Conservation (phyloP, 2,888 invertebrate genomes). For the Actias luna region DNA sequence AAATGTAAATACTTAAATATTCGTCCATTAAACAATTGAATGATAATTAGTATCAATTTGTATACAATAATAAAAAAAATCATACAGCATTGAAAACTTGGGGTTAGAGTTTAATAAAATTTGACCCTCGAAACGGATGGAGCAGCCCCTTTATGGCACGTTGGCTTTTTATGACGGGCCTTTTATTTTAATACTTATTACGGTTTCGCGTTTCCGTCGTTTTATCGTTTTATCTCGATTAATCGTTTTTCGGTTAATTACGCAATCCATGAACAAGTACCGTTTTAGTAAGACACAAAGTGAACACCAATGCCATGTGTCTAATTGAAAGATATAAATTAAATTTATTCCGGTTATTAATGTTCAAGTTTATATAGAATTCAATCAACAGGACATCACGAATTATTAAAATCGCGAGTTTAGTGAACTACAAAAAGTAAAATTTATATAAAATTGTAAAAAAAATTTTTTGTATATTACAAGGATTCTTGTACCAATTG, state of each 20-base stretch:
- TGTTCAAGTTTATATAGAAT: background rate
- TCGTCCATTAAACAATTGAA: background rate
- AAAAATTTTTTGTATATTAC: too few relatives aligned
- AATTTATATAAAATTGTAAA: background rate
- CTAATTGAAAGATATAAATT: constrained; percentile 2
- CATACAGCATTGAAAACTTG: constrained; percentile 38
- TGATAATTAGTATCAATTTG: background rate
- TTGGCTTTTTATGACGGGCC: constrained; percentile 69
- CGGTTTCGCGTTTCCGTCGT: constrained; percentile 65
- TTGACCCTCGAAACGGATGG: constrained; percentile 60
- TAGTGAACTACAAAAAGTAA: background rate
- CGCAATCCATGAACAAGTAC: constrained; percentile 46
- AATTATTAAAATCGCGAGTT: background rate
- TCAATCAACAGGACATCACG: too few relatives aligned
- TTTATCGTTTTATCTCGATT: constrained; percentile 62
- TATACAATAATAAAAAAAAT: constrained; percentile 14
- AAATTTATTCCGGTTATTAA: too few relatives aligned
- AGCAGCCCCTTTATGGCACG: constrained; percentile 72
- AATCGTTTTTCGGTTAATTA: constrained; percentile 69
- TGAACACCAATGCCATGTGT: constrained; percentile 13
- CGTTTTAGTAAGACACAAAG: constrained; percentile 34
- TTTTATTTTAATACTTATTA: constrained; percentile 75
- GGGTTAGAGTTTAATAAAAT: constrained; percentile 73
- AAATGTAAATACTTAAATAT: background rate
- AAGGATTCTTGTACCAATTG: too few relatives aligned